Evolutionary conservation across 2,113 vertebrate genomes (phyloP).

Genomic region (Piprites chloris): DNA sequence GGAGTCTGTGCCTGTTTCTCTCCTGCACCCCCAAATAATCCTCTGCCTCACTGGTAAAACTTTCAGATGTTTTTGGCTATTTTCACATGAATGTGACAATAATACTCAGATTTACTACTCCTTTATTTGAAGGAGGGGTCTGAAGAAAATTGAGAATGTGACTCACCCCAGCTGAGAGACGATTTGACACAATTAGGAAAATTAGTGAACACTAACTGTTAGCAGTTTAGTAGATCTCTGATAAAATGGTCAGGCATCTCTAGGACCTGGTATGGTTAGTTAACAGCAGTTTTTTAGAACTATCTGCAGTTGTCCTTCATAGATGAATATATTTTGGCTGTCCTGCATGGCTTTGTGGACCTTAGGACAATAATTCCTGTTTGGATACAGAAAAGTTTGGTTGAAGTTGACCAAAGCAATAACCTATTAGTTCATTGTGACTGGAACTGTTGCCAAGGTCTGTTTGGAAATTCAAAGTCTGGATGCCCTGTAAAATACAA

Average conservation of each 20-base stretch:
- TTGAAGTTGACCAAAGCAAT: background rate
- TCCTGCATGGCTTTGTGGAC: background rate
- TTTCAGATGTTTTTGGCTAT: background rate
- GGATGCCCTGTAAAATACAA: background rate
- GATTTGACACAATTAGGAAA: background rate
- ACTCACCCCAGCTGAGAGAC: background rate
- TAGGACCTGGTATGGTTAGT: background rate
- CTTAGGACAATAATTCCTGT: background rate
- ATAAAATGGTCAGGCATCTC: background rate
- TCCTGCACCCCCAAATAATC: background rate
- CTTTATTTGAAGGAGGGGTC: background rate
- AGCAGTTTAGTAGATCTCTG: background rate
- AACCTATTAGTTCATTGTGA: background rate
- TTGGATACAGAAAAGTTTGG: background rate
- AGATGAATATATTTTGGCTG: background rate
- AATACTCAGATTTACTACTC: background rate
- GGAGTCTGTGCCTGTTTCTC: background rate
- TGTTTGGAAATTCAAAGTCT: background rate
- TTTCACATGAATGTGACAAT: background rate
- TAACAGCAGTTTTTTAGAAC: background rate
- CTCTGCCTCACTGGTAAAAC: background rate
- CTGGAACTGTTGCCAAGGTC: background rate
- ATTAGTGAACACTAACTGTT: background rate
- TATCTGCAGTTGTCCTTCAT: background rate
- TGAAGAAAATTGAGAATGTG: background rate